Percentiles rank a stretch among this genome's conserved stretches.
Evolutionary conservation across 2,888 invertebrate species (phyloP).

Genomic region (Trichopoda pennipes): DNA sequence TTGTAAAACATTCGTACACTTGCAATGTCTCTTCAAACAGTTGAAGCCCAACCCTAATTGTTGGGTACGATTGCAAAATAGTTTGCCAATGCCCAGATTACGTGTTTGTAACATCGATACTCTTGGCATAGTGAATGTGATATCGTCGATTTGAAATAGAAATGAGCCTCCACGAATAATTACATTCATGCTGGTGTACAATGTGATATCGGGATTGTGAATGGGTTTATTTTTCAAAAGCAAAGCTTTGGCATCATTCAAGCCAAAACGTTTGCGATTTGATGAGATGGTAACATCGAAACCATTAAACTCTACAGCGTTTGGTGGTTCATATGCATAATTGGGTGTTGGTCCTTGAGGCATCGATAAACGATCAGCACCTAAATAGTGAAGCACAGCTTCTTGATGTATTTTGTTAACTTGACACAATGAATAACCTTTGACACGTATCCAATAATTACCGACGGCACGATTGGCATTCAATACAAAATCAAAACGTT

Average conservation of each 20-base stretch:
- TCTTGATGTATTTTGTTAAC: conserved; percentile 75
- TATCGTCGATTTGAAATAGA: conserved; percentile 78
- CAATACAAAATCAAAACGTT: conserved; percentile 77
- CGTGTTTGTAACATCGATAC: conserved; percentile 76
- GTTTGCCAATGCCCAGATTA: conserved; percentile 74
- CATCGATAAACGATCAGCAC: conserved; percentile 70
- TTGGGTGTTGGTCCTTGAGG: conserved; percentile 70
- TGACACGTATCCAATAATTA: conserved; percentile 78
- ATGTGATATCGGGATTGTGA: conserved; percentile 70
- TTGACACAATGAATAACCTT: conserved; percentile 76
- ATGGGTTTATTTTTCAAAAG: conserved; percentile 58
- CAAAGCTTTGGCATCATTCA: conserved; percentile 72
- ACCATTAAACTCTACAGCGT: conserved; percentile 74
- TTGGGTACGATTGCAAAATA: conserved; percentile 76
- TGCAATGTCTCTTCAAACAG: conserved; percentile 74
- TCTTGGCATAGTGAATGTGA: conserved; percentile 75
- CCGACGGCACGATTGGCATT: conserved; percentile 75
- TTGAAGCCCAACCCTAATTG: conserved; percentile 74
- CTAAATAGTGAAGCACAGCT: conserved; percentile 76
- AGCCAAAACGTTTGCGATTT: conserved; percentile 60
- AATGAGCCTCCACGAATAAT: conserved; percentile 70
- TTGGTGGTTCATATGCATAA: conserved; percentile 73
- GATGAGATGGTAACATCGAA: conserved; percentile 70
- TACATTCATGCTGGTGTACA: conserved; percentile 76
- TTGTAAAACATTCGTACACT: conserved; percentile 77